A percentile compares a stretch with the other conserved stretches of the same genome.
These are phyloP conservation scores for Sinocyclocheilus rhinocerous DNA, from an alignment of 2,113 vertebrate species.

Conservation along the genomic window DNA sequence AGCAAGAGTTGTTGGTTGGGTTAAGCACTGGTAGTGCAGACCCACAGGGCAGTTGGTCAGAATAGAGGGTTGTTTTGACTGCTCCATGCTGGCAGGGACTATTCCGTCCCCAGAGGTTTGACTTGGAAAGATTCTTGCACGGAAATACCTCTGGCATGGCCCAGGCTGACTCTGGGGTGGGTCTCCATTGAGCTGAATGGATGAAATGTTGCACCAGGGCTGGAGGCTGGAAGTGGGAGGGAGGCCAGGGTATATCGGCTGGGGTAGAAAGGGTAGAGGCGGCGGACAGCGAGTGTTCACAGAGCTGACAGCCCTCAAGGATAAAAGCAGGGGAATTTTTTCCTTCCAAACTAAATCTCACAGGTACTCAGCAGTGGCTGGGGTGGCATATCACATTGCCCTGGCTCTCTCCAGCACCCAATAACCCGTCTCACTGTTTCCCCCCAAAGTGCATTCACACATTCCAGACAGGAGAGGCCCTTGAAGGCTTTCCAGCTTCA, in stretches of 20 bases:
- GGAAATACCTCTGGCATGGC: constrained; percentile 50
- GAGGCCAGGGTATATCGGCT: constrained; percentile 19
- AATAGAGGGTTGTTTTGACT: constrained; percentile 55
- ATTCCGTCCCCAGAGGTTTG: constrained; percentile 39
- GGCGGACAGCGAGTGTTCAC: background rate
- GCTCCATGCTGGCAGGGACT: constrained; percentile 42
- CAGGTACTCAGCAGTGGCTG: constrained; percentile 27
- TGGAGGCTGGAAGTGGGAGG: constrained; percentile 3
- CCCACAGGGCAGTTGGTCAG: constrained; percentile 31
- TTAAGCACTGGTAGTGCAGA: constrained; percentile 13
- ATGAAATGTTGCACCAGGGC: constrained; percentile 30
- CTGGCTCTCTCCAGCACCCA: constrained; percentile 23
- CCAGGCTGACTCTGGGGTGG: constrained; percentile 46
- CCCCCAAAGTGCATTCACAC: constrained; percentile 44
- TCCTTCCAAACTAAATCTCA: constrained; percentile 40
- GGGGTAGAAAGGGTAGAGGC: constrained; percentile 2
- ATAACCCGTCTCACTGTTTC: constrained; percentile 47
- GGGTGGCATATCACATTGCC: constrained; percentile 55
- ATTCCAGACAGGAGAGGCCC: constrained; percentile 56
- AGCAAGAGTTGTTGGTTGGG: background rate
- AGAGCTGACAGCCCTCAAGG: constrained; percentile 42
- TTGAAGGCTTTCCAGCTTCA: constrained; percentile 59
- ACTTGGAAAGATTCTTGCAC: constrained; percentile 36
- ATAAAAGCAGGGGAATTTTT: constrained; percentile 36
- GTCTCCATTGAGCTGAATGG: constrained; percentile 38